Conservation (phyloP, 2,888 invertebrate species). For the Odontomyia ornata region DNA sequence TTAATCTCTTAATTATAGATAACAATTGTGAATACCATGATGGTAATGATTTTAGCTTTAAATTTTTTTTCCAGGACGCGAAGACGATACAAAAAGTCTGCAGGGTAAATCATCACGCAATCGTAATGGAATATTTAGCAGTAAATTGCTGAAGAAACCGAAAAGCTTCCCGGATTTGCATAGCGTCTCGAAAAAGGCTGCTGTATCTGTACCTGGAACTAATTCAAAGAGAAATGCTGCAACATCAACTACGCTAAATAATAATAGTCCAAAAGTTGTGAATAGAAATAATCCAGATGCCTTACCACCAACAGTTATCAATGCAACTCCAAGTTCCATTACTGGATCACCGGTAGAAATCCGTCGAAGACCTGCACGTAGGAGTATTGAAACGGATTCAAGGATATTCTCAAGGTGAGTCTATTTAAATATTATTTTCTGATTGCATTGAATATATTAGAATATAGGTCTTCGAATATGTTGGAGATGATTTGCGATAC, state of each 20-base stretch:
- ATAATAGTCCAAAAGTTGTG: constrained; percentile 39
- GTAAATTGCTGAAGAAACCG: constrained; percentile 46
- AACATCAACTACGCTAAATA: constrained; percentile 14
- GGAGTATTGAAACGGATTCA: constrained; percentile 27
- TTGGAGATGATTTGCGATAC: too few species aligned
- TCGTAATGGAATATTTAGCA: constrained; percentile 37
- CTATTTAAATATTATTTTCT: neutral
- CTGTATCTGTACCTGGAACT: neutral
- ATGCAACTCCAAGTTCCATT: neutral
- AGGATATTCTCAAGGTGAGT: constrained; percentile 33
- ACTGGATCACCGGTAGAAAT: constrained; percentile 6
- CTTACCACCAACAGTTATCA: neutral
- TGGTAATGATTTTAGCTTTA: neutral
- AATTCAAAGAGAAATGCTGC: neutral
- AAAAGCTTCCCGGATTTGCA: constrained; percentile 46
- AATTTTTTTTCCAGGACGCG: constrained; percentile 20
- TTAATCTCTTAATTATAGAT: too few species aligned
- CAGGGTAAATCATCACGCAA: constrained; percentile 19
- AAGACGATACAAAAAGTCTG: constrained; percentile 24
- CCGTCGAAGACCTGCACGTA: neutral
- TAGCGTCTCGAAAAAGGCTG: neutral
- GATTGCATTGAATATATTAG: neutral
- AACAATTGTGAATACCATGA: neutral
- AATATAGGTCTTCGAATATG: too few species aligned
- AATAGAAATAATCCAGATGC: constrained; percentile 40